phyloP scores from a whole-genome alignment of 2,113 vertebrate genomes.

The Alosa alosa region DNA sequence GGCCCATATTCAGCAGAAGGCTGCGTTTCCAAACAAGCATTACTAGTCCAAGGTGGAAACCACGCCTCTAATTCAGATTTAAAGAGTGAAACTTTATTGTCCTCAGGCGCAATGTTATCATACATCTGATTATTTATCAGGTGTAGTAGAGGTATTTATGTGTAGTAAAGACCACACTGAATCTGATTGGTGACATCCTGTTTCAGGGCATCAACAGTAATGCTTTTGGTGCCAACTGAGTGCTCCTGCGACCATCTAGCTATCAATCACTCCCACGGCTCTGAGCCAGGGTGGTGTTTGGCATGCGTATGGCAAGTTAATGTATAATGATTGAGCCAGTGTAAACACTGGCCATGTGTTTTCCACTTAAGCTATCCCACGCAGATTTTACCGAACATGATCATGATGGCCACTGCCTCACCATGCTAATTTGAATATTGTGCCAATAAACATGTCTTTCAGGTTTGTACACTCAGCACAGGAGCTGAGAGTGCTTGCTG shows the following conservation, averaged over 20 bases:
- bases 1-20: neutral
- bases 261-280: neutral
- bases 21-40: neutral
- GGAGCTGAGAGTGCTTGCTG: neutral
- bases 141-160: neutral
- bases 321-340: neutral
- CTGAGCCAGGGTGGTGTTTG: neutral
- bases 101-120: neutral
- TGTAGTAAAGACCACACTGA: neutral
- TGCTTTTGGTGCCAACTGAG: neutral
- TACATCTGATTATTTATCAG: neutral
- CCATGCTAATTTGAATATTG: neutral
- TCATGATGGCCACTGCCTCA: neutral
- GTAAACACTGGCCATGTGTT: neutral
- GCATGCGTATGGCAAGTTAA: neutral
- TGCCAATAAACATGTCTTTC: neutral
- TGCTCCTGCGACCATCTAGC: neutral
- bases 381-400: neutral
- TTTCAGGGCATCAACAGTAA: neutral
- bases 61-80: neutral
- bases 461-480: neutral
- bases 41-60: neutral
- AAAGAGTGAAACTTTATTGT: neutral
- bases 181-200: neutral
- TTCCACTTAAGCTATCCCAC: neutral